phyloP scores from a whole-genome alignment of 2,888 invertebrate species.

The Trissolcus brochymenae region DNA sequence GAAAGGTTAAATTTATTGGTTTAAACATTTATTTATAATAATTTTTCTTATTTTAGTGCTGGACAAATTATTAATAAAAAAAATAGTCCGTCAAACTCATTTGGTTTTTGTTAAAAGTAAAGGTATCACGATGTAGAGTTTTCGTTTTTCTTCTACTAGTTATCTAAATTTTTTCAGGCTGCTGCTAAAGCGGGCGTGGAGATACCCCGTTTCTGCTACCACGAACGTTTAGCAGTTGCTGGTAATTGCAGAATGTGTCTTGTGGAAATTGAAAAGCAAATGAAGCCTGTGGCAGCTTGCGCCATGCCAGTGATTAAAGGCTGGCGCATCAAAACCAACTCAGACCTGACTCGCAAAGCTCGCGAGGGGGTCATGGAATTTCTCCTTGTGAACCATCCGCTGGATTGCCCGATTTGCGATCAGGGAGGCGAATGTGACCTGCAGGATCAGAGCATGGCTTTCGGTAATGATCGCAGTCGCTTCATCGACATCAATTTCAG shows the following conservation, averaged over 20 bases:
- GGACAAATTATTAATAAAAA: no score
- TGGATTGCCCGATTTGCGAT: slow-evolving; percentile 99
- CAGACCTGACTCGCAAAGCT: slow-evolving; percentile 88
- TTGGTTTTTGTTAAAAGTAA: no score
- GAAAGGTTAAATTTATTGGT: neutral
- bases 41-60: neutral
- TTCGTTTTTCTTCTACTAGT: no score
- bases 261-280: slow-evolving; percentile 98
- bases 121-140: no score
- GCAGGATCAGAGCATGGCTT: slow-evolving; percentile 99
- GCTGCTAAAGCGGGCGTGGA: slow-evolving; percentile 97
- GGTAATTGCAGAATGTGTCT: slow-evolving; percentile 99
- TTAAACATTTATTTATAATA: neutral
- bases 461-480: slow-evolving; percentile 95
- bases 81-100: no score
- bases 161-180: slow-evolving; percentile 80
- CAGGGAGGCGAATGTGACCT: slow-evolving; percentile 96
- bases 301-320: slow-evolving; percentile 99
- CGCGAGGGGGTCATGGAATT: slow-evolving; percentile 99
- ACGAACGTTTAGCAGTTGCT: slow-evolving; percentile 97
- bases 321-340: slow-evolving; percentile 98
- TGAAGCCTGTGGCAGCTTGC: slow-evolving; percentile 60
- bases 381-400: slow-evolving; percentile 96
- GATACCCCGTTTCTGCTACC: slow-evolving; percentile 99
- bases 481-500: slow-evolving; percentile 94